Conservation (phyloP, 2,113 vertebrate genomes). For the Mirounga angustirostris region DNA sequence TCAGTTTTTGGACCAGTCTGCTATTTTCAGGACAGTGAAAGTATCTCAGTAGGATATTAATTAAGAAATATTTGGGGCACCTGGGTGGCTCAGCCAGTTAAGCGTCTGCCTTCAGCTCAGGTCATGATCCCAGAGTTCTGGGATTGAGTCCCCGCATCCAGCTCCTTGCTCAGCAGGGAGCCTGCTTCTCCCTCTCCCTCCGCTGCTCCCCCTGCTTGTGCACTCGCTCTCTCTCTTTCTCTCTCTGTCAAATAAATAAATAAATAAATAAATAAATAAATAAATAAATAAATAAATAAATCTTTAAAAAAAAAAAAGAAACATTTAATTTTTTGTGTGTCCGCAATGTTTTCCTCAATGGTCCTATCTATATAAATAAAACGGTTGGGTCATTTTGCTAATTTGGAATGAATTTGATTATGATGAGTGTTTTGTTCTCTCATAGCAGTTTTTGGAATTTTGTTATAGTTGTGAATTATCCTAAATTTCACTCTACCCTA, state of each 20-base stretch:
- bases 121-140: no score
- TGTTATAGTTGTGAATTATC: neutral
- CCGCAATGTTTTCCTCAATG: neutral
- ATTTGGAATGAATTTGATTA: neutral
- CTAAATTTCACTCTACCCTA: neutral
- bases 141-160: no score
- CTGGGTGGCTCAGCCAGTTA: neutral
- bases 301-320: neutral
- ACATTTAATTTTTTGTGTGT: slow-evolving; percentile 16
- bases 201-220: no score
- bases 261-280: no score
- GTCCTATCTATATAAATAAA: neutral
- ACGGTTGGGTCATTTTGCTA: neutral
- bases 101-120: neutral
- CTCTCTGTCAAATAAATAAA: no score
- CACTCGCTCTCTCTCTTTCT: no score
- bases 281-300: no score
- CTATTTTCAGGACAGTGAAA: neutral
- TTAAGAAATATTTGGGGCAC: neutral
- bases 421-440: neutral
- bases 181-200: no score
- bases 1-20: neutral
- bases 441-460: neutral
- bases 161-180: no score
- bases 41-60: neutral